These are phyloP conservation scores for Leucoraja erinaceus DNA, from an alignment of 2,113 vertebrate species.

Conservation along the genomic window DNA sequence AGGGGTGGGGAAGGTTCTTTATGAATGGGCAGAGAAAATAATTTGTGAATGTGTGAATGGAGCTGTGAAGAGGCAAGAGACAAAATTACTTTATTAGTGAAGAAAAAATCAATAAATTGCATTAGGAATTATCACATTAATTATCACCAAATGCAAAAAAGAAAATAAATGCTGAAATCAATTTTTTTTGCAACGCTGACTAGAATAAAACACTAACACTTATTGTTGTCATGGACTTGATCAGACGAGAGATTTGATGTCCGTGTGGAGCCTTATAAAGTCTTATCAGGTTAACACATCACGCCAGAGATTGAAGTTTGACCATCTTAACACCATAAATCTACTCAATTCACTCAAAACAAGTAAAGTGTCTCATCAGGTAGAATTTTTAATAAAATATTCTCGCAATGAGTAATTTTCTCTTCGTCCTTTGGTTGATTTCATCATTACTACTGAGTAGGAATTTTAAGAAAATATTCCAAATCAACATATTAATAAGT, in stretches of 20 bases:
- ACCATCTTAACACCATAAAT: background rate
- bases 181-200: background rate
- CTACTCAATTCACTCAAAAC: background rate
- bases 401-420: background rate
- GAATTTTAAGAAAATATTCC: background rate
- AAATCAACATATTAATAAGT: background rate
- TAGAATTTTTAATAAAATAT: background rate
- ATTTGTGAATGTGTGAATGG: background rate
- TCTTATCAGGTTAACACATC: background rate
- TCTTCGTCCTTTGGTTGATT: background rate
- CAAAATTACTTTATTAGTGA: background rate
- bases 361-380: background rate
- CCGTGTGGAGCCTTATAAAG: background rate
- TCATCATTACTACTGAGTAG: background rate
- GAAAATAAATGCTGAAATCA: background rate
- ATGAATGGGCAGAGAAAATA: background rate
- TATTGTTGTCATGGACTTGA: background rate
- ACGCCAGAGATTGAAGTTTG: background rate
- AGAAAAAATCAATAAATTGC: slow-evolving; percentile 7
- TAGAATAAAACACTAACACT: background rate
- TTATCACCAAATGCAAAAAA: background rate
- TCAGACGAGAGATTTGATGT: background rate
- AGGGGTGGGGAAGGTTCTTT: background rate
- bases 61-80: background rate
- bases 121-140: background rate